Conservation (phyloP, 1,140 invertebrate species). For the Drosophila bipectinata region DNA sequence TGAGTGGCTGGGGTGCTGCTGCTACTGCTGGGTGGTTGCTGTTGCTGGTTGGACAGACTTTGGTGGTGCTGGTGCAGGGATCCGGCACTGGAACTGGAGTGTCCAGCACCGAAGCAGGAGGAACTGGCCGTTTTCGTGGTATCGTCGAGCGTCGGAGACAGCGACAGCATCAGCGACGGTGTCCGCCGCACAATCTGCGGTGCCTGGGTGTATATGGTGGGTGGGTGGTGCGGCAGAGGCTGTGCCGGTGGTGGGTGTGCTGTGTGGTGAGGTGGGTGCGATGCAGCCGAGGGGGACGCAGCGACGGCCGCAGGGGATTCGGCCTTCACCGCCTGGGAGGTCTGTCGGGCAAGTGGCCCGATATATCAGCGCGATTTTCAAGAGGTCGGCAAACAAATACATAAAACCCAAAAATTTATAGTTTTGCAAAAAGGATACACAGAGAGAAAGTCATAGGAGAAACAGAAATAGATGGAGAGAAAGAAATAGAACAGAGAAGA, state of each 20-base stretch:
- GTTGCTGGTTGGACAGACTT: slow-evolving; percentile 9
- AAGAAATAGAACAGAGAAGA: slow-evolving; percentile 38
- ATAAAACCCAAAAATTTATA: slow-evolving; percentile 13
- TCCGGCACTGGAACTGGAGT: slow-evolving; percentile 42
- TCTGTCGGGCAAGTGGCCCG: not conserved
- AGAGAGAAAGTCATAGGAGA: slow-evolving; percentile 24
- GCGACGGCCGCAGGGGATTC: slow-evolving; percentile 8
- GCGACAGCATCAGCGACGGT: slow-evolving; percentile 57
- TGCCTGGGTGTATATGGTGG: slow-evolving; percentile 66
- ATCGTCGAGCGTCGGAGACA: slow-evolving; percentile 41
- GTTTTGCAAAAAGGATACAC: slow-evolving; percentile 10
- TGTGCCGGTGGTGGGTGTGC: slow-evolving; percentile 11
- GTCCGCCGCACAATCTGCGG: slow-evolving; percentile 58
- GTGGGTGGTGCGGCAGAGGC: slow-evolving; percentile 32
- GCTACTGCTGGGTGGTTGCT: slow-evolving; percentile 31
- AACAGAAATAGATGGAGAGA: slow-evolving; percentile 29
- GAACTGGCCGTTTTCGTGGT: slow-evolving; percentile 41
- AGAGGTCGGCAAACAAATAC: slow-evolving; percentile 23
- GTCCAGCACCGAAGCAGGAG: slow-evolving; percentile 48
- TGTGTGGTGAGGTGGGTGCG: slow-evolving; percentile 8
- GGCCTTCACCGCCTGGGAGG: slow-evolving; percentile 33
- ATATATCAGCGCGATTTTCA: slow-evolving; percentile 2
- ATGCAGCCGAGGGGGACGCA: slow-evolving; percentile 8
- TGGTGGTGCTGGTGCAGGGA: slow-evolving; percentile 43
- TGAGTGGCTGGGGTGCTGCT: slow-evolving; percentile 33